Base-by-base conservation (phyloP, 2,113 vertebrate genomes). In the Argyrosomus japonicus region DNA sequence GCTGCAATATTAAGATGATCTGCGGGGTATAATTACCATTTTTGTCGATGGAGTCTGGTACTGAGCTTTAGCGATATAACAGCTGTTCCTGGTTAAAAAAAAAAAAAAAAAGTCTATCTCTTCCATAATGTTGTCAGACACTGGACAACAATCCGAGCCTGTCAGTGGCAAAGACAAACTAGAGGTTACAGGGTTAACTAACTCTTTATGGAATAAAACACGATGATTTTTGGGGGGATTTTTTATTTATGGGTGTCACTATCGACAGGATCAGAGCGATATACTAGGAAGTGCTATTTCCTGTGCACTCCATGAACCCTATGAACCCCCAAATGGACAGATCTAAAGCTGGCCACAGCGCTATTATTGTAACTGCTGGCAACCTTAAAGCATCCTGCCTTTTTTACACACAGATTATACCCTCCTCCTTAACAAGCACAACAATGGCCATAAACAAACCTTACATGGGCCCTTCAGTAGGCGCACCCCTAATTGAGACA, bases 401-500 rank as follows among this genome's bases (percentile, higher is more conserved):
- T 72, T 80, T 87, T 82, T 77, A 78, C 85, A 88, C 83, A 79
- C 56, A 65, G 51, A 84, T 81, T 90, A 84, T 75, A 73, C 61
- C 75, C 56, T 88, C 81, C 73, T 75, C 81, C 76, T 45, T 70
- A 77, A 77, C 68, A 63, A 58, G 62, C 68, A 69, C 87, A 91
- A 89, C 89, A 88, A 91, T 72, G 54, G 86, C 75, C 81, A 40
- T 81, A 87, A 92, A 91, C 82, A 90, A 88, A 82, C 76, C 62
- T 63, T 51, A 32, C 21, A 36, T 58, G 0, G 64, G 45, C 67
- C 85, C 85, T 86, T 89, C 76, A 82, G 86, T 77, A 86, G 82
- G 79, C 12, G 6, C 69, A 74, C 58, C 84, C 80, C 87, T 93
- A 93, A 95, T 92, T 95, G 90, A 91, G 92, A 95, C 94, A 93